Percentiles rank a stretch among this genome's conserved stretches.
phyloP scores from a whole-genome alignment of 2,797 vertebrate species.

The Amblyopsis hoosieri region DNA sequence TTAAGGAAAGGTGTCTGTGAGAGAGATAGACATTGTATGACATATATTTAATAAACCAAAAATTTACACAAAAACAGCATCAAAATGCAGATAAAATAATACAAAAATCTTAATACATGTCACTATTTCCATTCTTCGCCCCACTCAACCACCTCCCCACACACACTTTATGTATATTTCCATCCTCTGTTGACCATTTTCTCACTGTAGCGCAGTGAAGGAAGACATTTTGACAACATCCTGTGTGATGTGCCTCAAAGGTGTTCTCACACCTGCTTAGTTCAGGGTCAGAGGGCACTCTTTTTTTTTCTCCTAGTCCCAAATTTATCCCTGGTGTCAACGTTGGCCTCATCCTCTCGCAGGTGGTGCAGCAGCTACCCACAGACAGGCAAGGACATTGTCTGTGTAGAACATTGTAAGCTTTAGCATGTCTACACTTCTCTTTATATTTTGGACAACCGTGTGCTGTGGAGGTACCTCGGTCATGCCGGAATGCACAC shows the following conservation, averaged over 20 bases:
- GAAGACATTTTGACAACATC: slow-evolving; percentile 49
- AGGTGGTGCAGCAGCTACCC: slow-evolving; percentile 29
- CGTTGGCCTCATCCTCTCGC: slow-evolving; percentile 42
- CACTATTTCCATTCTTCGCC: no score
- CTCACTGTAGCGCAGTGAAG: slow-evolving; percentile 38
- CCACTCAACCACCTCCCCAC: slow-evolving; percentile 8
- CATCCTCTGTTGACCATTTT: slow-evolving; percentile 55
- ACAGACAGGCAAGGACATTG: slow-evolving; percentile 31
- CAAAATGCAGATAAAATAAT: no score
- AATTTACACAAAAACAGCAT: no score
- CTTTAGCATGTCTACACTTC: no score
- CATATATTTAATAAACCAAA: no score
- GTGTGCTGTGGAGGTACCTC: no score
- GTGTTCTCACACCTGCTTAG: slow-evolving; percentile 72
- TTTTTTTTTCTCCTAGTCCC: slow-evolving; percentile 22
- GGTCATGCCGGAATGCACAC: no score
- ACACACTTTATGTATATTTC: slow-evolving; percentile 23
- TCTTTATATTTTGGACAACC: no score
- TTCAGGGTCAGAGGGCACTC: slow-evolving; percentile 52
- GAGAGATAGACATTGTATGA: no score
- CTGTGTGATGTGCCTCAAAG: slow-evolving; percentile 68
- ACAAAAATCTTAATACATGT: neutral
- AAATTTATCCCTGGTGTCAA: slow-evolving; percentile 58
- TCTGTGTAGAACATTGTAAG: slow-evolving; percentile 4
- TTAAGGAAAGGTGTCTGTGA: no score